phyloP scores from a whole-genome alignment of 2,113 vertebrate genomes.

The Ceyx margarethae region DNA sequence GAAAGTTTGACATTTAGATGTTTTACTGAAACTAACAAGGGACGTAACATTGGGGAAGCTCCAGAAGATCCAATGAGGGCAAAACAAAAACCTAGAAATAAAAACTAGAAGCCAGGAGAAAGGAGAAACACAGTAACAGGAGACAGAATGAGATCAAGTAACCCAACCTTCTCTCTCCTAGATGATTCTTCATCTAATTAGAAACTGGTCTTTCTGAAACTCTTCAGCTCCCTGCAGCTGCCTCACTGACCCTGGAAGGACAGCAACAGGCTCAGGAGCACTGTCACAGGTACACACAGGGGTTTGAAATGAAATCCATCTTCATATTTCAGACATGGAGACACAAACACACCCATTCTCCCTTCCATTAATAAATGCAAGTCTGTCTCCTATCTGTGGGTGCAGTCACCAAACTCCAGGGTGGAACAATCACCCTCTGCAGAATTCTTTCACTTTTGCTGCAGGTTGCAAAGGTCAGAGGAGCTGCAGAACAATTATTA shows the following conservation, averaged over 20 bases:
- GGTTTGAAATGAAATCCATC: neutral
- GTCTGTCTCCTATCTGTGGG: neutral
- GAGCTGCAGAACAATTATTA: neutral
- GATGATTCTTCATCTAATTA: neutral
- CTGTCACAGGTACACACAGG: neutral
- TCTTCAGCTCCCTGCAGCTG: neutral
- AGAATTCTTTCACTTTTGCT: slow-evolving; percentile 1
- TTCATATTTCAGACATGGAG: neutral
- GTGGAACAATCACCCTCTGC: neutral
- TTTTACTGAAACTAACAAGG: neutral
- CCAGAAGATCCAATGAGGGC: neutral
- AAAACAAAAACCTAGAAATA: neutral
- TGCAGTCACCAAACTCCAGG: neutral
- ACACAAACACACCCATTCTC: neutral
- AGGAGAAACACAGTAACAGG: neutral
- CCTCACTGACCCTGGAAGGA: neutral
- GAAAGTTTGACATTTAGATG: neutral
- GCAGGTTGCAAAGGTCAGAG: neutral
- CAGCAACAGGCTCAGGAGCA: neutral
- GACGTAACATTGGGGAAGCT: neutral
- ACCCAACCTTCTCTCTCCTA: neutral
- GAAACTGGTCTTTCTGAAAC: neutral
- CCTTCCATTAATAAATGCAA: neutral
- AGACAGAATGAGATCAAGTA: neutral
- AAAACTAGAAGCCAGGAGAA: slow-evolving; percentile 10